Evolutionary conservation across 2,888 invertebrate genomes (phyloP).

Genomic region (Drosophila formosana): DNA sequence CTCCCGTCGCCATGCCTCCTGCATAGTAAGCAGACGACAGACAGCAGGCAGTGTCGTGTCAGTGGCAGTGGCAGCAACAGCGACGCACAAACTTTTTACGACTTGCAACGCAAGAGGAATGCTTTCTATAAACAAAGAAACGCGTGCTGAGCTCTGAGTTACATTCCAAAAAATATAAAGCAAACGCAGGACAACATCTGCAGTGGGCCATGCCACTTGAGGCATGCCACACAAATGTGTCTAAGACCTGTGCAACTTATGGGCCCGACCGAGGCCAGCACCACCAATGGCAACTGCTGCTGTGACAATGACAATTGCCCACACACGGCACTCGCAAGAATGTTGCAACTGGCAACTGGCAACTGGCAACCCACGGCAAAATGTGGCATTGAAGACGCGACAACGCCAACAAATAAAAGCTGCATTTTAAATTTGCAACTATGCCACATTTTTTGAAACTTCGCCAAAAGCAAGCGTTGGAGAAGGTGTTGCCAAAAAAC

Average conservation of each 20-base stretch:
- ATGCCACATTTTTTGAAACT: constrained; percentile 33
- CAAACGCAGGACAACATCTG: background rate
- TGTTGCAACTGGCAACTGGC: background rate
- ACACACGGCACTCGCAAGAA: constrained; percentile 15
- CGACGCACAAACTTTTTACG: constrained; percentile 59
- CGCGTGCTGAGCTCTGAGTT: constrained; percentile 22
- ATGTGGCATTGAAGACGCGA: constrained; percentile 32
- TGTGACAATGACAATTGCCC: constrained; percentile 48
- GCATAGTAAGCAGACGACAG: background rate
- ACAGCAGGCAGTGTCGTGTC: constrained; percentile 14
- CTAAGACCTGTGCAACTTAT: constrained; percentile 16
- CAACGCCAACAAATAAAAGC: constrained; percentile 20
- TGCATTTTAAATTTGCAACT: constrained; percentile 42
- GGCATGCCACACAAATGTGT: constrained; percentile 35
- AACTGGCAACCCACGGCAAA: constrained; percentile 26
- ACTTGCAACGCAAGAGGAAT: constrained; percentile 45
- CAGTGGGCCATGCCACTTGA: constrained; percentile 26
- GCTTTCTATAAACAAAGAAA: constrained; percentile 37
- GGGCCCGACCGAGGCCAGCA: constrained; percentile 18
- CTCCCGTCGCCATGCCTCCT: background rate
- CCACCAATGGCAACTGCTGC: constrained; percentile 18
- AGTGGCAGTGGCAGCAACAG: constrained; percentile 27
- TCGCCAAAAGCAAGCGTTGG: background rate
- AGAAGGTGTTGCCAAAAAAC: background rate
- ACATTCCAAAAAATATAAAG: constrained; percentile 1